Evolutionary conservation across 2,113 vertebrate genomes (phyloP).

Genomic region (Platysternon megacephalum): DNA sequence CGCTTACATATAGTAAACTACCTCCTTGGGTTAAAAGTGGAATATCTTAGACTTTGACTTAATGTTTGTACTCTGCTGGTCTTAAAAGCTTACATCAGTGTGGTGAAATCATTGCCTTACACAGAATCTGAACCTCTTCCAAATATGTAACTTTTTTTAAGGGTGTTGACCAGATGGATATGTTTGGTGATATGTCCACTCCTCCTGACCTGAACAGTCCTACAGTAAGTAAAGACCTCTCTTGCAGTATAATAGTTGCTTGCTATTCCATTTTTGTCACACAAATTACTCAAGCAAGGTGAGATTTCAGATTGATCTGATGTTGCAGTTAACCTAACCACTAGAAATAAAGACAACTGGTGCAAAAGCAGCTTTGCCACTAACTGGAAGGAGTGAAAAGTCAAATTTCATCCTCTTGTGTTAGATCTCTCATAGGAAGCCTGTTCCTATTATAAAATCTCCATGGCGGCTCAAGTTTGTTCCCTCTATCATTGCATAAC

Average conservation of each 20-base stretch:
- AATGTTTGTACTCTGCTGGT: too few species aligned
- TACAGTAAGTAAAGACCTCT: slow-evolving; percentile 84
- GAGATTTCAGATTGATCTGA: background rate
- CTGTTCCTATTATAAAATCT: background rate
- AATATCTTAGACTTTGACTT: background rate
- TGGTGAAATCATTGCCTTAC: background rate
- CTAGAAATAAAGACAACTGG: background rate
- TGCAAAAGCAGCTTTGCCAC: background rate
- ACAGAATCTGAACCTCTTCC: slow-evolving; percentile 57
- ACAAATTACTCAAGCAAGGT: background rate
- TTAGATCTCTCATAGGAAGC: background rate
- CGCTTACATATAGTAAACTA: background rate
- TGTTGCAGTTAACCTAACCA: too few species aligned
- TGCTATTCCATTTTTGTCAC: background rate
- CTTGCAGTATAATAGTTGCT: background rate
- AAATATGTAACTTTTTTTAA: slow-evolving; percentile 74
- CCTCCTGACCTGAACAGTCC: slow-evolving; percentile 91
- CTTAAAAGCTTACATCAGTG: background rate
- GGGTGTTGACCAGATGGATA: slow-evolving; percentile 90
- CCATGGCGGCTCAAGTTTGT: background rate
- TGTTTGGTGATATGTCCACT: slow-evolving; percentile 98
- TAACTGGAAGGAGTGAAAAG: background rate
- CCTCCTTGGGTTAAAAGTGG: background rate
- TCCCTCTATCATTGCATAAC: background rate
- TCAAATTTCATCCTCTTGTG: background rate